Evolutionary conservation across 2,888 invertebrate genomes (phyloP), one percentile per base, ranked within the genome.

Genomic region (Chloroclysta siterata): DNA sequence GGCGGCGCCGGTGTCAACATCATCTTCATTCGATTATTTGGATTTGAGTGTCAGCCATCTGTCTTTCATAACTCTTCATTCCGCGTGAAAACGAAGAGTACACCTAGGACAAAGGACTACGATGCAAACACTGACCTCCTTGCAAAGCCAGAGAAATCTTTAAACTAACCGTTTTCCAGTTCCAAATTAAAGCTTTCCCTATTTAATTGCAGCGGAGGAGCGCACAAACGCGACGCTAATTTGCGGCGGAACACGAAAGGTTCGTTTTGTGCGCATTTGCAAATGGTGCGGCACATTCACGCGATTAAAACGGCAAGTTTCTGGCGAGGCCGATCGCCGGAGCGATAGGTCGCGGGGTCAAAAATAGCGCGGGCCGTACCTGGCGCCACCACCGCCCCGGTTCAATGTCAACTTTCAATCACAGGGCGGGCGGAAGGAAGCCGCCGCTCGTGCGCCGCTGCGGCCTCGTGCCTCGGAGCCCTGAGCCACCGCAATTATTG

Each of bases 371-470:
- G 85, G 84, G 84, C 85, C 88, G 93, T 93, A 84, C 93, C 93
- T 89, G 91, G 92, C 86, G 87, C 90, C 89, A 83, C 90, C 89
- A 83, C 90, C 86, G 87, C 29, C 60, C 60, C 78, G 82, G 86
- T 84, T 89, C 91, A 90, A 90, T 90, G 91, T 90, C 91, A 91
- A 90, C 89, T 87, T 92, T 88, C 88, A 90, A 90, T 90, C 90
- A 89, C 80, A 78, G 81, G 79, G 82, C 81, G 83, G 87, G 86
- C 87, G 87, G 89, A 87, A 89, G 89, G 88, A 89, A 87, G 81
- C 82, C 81, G 79, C 77, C 77, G 82, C 84, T 82, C 85, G 90
- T 86, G 85, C 87, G 80, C 82, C 80, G 81, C 79, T 81, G 82
- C 80, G 80, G 79, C 81, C 74, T 55, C 60, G 66, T 56, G 60